Conservation (phyloP, 2,888 invertebrate genomes). For the Acrobasis suavella region DNA sequence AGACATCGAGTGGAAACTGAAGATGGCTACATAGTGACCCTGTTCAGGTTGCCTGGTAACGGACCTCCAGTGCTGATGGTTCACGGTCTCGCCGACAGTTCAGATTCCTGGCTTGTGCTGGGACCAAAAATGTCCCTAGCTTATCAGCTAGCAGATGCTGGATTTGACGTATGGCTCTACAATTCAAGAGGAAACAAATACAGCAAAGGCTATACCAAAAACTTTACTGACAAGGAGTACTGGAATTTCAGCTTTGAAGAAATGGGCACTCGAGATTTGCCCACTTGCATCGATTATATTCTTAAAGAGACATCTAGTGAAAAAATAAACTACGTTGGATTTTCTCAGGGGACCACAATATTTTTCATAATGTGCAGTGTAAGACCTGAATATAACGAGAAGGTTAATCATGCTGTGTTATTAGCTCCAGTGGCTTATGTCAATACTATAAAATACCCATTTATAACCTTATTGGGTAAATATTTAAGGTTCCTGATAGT, state of each 20-base stretch:
- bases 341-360: conserved; percentile 69
- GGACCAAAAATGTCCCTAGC: conserved; percentile 61
- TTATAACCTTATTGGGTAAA: conserved; percentile 49
- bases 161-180: conserved; percentile 68
- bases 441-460: conserved; percentile 51
- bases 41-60: conserved; percentile 56
- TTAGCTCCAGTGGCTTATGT: conserved; percentile 68
- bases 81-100: conserved; percentile 70
- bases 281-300: conserved; percentile 65
- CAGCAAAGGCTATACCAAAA: conserved; percentile 55
- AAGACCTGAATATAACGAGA: conserved; percentile 62
- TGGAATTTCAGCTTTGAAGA: conserved; percentile 73
- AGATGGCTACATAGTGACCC: conserved; percentile 62
- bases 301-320: conserved; percentile 44
- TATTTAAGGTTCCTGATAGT: conserved; percentile 44
- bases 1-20: conserved; percentile 56
- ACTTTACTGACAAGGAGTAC: conserved; percentile 50
- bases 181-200: conserved; percentile 72
- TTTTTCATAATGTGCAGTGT: conserved; percentile 66
- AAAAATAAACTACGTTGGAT: conserved; percentile 66
- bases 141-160: conserved; percentile 57
- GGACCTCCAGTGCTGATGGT: conserved; percentile 65
- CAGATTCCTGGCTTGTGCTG: conserved; percentile 68
- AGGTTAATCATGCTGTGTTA: conserved; percentile 62
- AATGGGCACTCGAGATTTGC: conserved; percentile 66